phyloP scores from a whole-genome alignment of 2,888 invertebrate species.

The Latheticus oryzae region DNA sequence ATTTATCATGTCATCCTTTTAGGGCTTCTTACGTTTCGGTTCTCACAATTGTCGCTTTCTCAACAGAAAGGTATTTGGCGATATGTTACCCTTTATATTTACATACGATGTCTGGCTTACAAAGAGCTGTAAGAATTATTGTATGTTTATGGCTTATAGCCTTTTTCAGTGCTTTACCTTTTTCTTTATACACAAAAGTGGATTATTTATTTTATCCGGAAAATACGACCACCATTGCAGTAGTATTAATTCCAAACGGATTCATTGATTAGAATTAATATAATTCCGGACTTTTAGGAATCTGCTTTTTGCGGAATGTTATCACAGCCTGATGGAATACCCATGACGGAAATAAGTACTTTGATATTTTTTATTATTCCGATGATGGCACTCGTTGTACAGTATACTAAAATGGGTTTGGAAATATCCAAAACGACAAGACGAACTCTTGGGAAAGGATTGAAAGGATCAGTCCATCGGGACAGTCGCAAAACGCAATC shows the following conservation, averaged over 20 bases:
- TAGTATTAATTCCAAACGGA: too few species aligned
- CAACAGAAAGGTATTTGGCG: constrained; percentile 89
- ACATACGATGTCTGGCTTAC: constrained; percentile 85
- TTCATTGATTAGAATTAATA: too few species aligned
- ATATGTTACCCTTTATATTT: constrained; percentile 90
- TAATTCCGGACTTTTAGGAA: too few species aligned
- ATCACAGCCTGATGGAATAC: constrained; percentile 71
- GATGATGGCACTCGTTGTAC: constrained; percentile 77
- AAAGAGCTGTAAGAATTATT: constrained; percentile 84
- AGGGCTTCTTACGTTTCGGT: constrained; percentile 93
- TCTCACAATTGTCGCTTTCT: constrained; percentile 91
- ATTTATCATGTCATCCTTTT: constrained; percentile 55
- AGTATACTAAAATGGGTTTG: constrained; percentile 84
- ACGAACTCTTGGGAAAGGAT: constrained; percentile 66
- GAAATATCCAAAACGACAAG: constrained; percentile 70
- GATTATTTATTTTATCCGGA: constrained; percentile 81
- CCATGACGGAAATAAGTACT: constrained; percentile 83
- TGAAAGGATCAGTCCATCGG: constrained; percentile 74
- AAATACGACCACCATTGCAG: constrained; percentile 49
- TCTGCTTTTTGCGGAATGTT: constrained; percentile 86
- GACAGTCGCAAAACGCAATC: constrained; percentile 77
- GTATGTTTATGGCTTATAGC: constrained; percentile 82
- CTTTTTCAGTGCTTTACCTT: constrained; percentile 80
- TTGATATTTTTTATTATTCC: constrained; percentile 85
- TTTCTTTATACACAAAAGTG: constrained; percentile 79